Percentiles rank a stretch among this genome's conserved stretches.
Evolutionary conservation across 2,113 vertebrate genomes (phyloP).

Genomic region (Prunella fulvescens): DNA sequence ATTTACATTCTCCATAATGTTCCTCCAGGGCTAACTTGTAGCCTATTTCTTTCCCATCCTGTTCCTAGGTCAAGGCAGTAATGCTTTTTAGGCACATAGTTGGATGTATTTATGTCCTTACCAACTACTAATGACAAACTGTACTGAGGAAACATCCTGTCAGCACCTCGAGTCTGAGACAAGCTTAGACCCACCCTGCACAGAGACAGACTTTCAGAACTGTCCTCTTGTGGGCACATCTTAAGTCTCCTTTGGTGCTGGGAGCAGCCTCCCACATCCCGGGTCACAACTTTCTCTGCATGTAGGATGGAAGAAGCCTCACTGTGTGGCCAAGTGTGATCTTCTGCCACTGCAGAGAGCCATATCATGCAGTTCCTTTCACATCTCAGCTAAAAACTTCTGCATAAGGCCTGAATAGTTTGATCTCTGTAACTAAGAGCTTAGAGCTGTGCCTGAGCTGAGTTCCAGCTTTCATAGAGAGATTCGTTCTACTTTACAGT

Average conservation of each 20-base stretch:
- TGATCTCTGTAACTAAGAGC: background rate
- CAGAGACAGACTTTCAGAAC: background rate
- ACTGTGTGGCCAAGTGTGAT: background rate
- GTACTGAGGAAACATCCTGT: background rate
- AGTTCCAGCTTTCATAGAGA: background rate
- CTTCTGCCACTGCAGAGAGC: background rate
- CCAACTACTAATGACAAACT: background rate
- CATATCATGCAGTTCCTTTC: background rate
- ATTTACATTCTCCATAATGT: background rate
- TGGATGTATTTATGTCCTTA: background rate
- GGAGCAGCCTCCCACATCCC: background rate
- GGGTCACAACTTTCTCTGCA: background rate
- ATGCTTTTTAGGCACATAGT: background rate
- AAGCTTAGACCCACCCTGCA: background rate
- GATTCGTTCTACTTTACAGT: background rate
- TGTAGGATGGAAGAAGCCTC: background rate
- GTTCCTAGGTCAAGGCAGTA: background rate
- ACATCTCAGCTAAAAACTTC: background rate
- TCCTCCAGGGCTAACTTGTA: background rate
- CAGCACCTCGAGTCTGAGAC: background rate
- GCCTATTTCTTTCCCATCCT: background rate
- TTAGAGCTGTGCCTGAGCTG: background rate
- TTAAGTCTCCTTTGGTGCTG: background rate
- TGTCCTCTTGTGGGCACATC: background rate
- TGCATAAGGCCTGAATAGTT: background rate